A percentile compares a stretch with the other conserved stretches of the same genome.
phyloP scores from a whole-genome alignment of 2,888 invertebrate genomes.

The Eumacrocentrus americanus region DNA sequence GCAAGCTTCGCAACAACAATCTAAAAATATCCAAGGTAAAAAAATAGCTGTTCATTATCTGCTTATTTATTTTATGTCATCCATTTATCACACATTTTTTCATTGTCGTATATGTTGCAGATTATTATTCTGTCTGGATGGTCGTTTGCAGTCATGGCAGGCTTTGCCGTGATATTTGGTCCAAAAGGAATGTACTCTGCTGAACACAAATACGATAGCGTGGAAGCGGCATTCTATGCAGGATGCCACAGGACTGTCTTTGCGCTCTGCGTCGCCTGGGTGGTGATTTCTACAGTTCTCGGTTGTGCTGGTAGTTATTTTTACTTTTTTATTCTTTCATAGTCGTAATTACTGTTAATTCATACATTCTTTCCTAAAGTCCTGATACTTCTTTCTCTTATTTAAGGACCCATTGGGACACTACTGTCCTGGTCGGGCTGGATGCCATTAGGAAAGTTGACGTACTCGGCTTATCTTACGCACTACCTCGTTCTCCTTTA shows the following conservation, averaged over 20 bases:
- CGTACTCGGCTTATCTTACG: conserved; percentile 55
- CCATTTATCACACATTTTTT: not conserved
- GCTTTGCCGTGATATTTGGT: conserved; percentile 42
- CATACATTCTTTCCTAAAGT: not conserved
- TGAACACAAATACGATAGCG: conserved; percentile 42
- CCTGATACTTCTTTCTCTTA: not conserved
- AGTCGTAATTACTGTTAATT: not conserved
- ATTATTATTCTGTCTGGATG: conserved; percentile 44
- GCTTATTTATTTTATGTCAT: not conserved
- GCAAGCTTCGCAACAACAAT: conserved; percentile 36
- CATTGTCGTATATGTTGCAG: conserved; percentile 38
- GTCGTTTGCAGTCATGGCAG: conserved; percentile 39
- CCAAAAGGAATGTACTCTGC: conserved; percentile 49
- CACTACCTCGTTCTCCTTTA: conserved; percentile 53
- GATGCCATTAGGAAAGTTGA: conserved; percentile 53
- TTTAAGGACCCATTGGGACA: conserved; percentile 46
- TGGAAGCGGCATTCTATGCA: conserved; percentile 55
- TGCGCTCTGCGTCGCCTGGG: conserved; percentile 51
- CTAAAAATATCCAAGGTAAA: conserved; percentile 37
- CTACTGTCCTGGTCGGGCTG: conserved; percentile 52
- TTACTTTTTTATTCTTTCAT: not conserved
- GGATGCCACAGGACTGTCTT: conserved; percentile 54
- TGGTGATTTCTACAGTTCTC: conserved; percentile 67
- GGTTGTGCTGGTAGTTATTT: conserved; percentile 68
- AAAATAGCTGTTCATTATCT: not conserved